Evolutionary conservation across 2,113 vertebrate genomes (phyloP), one percentile per base, ranked within the genome.

Genomic region (Progne subis): DNA sequence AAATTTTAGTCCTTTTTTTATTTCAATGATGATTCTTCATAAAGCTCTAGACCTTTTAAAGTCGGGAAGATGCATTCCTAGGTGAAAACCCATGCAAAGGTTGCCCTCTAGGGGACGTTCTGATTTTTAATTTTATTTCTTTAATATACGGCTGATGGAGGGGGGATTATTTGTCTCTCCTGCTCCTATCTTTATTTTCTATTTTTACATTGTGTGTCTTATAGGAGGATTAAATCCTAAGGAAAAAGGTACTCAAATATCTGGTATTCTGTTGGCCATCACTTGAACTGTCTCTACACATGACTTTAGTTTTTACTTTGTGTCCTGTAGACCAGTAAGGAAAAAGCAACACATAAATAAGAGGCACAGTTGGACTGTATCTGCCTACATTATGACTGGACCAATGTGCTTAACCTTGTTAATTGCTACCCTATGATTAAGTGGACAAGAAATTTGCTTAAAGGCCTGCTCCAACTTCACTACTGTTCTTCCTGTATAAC

Each of bases 41-140:
- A 12, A 74, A 72, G 20, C 20, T 37, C 9, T n/a, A 46, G 6
- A 65, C 13, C 21, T 86, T 69, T 57, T 52, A 32, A 80, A 69
- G 29, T n/a, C 50, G 32, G 8, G 0, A 29, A 65, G 18, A 37
- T 11, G 11, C 14, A 3, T 74, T 91, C 11, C 20, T 39, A 59
- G 12, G 28, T 75, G 11, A 92, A 95, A 85, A 65, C 31, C 18
- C 3, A 1, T 37, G 39, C 13, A 28, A 90, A 70, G 71, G 46
- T 74, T 91, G 96, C 94, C 95, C 92, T 86, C 94, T 96, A 93
- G 87, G 69, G 93, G 90, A 82, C 47, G 44, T 68, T 61, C 41
- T 53, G 41, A 8, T 32, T 49, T 25, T 46, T 49, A 6, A 3
- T 11, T 31, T 15, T 37, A 37, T 41, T 15, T 82, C 69, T 60